Conservation (phyloP, 2,888 invertebrate species). For the Luperina testacea region DNA sequence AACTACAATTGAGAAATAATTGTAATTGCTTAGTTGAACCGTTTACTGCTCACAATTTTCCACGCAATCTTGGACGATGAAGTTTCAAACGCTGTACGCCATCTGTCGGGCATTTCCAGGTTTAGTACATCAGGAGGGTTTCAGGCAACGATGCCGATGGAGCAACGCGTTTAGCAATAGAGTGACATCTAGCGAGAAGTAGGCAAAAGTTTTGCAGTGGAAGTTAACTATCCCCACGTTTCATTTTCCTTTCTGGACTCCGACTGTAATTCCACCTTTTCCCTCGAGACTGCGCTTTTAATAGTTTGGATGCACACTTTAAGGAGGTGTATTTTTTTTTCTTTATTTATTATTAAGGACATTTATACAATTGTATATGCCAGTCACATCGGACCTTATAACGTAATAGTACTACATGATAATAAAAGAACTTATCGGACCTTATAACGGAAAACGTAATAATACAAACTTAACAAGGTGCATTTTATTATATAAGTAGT, state of each 20-base stretch:
- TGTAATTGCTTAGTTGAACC: constrained; percentile 13
- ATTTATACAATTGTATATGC: too few species aligned
- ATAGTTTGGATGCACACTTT: neutral
- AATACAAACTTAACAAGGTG: too few species aligned
- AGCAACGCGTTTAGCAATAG: neutral
- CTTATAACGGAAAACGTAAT: too few species aligned
- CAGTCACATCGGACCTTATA: too few species aligned
- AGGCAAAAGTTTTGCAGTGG: neutral
- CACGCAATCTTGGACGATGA: neutral
- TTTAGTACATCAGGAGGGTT: neutral
- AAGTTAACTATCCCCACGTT: neutral
- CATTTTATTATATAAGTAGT: neutral
- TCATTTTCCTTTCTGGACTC: neutral
- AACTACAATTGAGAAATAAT: constrained; percentile 27
- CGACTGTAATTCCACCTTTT: constrained; percentile 11
- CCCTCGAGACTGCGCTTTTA: constrained; percentile 27
- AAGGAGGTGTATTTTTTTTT: too few species aligned
- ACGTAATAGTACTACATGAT: too few species aligned
- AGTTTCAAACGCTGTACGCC: constrained; percentile 10
- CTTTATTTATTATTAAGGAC: too few species aligned
- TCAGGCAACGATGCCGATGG: neutral
- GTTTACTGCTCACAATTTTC: neutral
- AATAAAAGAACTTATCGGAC: too few species aligned
- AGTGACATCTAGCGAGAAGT: constrained; percentile 55
- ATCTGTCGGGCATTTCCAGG: constrained; percentile 39